Evolutionary conservation across 2,888 invertebrate genomes (phyloP).

Genomic region (Campoletis raptor): DNA sequence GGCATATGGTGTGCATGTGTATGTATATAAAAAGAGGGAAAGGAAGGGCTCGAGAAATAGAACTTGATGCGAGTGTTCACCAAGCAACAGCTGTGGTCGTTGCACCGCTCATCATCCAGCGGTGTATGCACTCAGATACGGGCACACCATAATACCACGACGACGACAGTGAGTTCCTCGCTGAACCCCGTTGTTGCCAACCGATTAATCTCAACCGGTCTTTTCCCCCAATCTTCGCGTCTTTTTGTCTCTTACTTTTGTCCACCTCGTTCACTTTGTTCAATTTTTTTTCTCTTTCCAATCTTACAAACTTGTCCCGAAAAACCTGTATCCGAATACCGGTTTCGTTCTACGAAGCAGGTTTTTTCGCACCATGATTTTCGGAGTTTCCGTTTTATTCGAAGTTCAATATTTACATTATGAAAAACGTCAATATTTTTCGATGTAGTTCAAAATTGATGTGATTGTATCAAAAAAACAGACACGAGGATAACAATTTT

Average conservation of each 20-base stretch:
- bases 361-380: neutral
- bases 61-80: conserved; percentile 68
- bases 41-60: conserved; percentile 55
- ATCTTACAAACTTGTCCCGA: conserved; percentile 20
- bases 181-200: conserved; percentile 75
- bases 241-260: conserved; percentile 64
- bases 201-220: conserved; percentile 78
- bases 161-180: conserved; percentile 20
- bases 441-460: neutral
- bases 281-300: conserved; percentile 10
- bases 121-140: conserved; percentile 59
- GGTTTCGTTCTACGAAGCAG: neutral
- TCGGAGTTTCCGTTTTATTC: neutral
- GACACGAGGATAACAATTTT: neutral
- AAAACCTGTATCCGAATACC: conserved; percentile 33
- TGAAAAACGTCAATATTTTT: neutral
- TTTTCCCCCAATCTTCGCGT: conserved; percentile 64
- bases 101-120: conserved; percentile 68
- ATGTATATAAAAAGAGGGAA: conserved; percentile 1
- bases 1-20: neutral
- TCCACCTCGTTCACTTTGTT: conserved; percentile 55
- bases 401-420: neutral
- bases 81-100: conserved; percentile 78
- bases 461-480: neutral
- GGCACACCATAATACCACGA: conserved; percentile 34